Conservation (phyloP, 2,888 invertebrate species). For the Mesorhabditis spiculigera region DNA sequence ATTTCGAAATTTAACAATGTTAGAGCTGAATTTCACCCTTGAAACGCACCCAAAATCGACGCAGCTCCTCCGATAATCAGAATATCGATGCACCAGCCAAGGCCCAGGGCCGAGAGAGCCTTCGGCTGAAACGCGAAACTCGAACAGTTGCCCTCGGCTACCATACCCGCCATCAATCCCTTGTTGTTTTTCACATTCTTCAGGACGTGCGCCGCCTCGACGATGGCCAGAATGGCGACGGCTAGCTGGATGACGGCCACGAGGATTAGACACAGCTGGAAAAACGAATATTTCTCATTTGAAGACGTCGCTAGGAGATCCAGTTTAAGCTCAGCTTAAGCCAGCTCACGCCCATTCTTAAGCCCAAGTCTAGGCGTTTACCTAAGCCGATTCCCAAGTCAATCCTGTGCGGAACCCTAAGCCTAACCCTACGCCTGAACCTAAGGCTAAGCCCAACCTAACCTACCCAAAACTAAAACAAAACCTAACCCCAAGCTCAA, state of each 20-base stretch:
- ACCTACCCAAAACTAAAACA: too few relatives aligned
- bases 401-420: too few relatives aligned
- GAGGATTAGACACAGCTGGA: not conserved
- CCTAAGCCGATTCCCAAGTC: too few relatives aligned
- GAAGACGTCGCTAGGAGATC: too few relatives aligned
- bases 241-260: constrained; percentile 2
- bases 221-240: not conserved
- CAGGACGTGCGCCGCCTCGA: constrained; percentile 6
- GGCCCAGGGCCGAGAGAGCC: not conserved
- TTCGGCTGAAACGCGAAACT: not conserved
- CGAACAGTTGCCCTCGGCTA: not conserved
- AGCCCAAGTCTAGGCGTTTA: too few relatives aligned
- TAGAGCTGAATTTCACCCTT: not conserved
- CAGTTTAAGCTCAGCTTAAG: too few relatives aligned
- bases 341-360: too few relatives aligned
- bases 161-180: not conserved
- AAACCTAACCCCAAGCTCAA: too few relatives aligned
- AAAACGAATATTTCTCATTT: not conserved
- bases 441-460: too few relatives aligned
- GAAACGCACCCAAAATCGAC: not conserved
- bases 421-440: too few relatives aligned
- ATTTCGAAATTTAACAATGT: not conserved
- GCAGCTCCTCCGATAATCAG: not conserved
- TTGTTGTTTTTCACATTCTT: not conserved
- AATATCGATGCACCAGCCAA: constrained; percentile 6